These are phyloP conservation scores for Eupithecia dodoneata DNA, from an alignment of 2,888 invertebrate genomes.

Conservation along the genomic window DNA sequence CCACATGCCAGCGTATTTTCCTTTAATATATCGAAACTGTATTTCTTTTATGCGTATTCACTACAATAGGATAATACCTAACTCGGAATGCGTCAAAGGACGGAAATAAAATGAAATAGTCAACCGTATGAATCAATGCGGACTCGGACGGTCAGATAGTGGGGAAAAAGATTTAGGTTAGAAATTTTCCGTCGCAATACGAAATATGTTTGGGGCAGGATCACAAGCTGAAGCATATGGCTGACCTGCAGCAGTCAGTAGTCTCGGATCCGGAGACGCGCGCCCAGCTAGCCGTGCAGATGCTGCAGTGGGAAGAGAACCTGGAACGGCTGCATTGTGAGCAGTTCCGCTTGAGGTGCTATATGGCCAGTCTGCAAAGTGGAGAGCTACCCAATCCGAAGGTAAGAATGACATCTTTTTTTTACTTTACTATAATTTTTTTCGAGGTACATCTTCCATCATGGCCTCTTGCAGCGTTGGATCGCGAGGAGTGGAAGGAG, in stretches of 20 bases:
- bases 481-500: too few species aligned
- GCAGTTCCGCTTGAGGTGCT: conserved; percentile 97
- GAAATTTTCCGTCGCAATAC: conserved; percentile 7
- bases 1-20: neutral
- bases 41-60: conserved; percentile 28
- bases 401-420: conserved; percentile 79
- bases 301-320: conserved; percentile 98
- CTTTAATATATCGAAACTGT: neutral
- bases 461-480: too few species aligned
- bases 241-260: conserved; percentile 98
- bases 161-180: conserved; percentile 8
- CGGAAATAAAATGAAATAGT: conserved; percentile 22
- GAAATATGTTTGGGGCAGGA: conserved; percentile 85
- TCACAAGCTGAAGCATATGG: conserved; percentile 98
- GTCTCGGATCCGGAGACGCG: conserved; percentile 96
- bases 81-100: conserved; percentile 23
- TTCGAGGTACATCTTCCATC: too few species aligned
- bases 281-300: conserved; percentile 96
- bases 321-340: conserved; percentile 98
- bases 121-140: conserved; percentile 14
- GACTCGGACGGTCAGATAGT: conserved; percentile 6
- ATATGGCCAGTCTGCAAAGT: conserved; percentile 98
- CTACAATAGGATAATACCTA: conserved; percentile 18
- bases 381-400: conserved; percentile 98
- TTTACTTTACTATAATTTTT: neutral